phyloP scores from a whole-genome alignment of 2,113 vertebrate species.

The Erpornis zantholeuca region DNA sequence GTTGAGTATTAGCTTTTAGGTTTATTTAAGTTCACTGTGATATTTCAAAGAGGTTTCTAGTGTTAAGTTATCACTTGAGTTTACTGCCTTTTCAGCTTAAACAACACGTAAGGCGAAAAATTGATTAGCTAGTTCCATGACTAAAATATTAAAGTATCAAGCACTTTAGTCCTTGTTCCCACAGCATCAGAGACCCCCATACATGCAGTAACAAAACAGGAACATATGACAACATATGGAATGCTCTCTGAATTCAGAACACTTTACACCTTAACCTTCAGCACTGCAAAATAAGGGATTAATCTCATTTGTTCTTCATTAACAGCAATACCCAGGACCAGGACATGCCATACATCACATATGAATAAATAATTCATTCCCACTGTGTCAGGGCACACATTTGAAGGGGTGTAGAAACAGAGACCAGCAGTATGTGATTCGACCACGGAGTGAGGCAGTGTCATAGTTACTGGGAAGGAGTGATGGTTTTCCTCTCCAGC shows the following conservation, averaged over 20 bases:
- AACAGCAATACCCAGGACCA: not conserved
- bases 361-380: not conserved
- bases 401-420: not conserved
- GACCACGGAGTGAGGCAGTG: not conserved
- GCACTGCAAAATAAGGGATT: not conserved
- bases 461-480: fast-evolving
- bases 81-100: not conserved
- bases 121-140: not conserved
- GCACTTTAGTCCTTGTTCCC: not conserved
- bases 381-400: not conserved
- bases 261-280: not conserved
- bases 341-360: not conserved
- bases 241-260: not conserved
- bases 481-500: not conserved
- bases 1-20: not conserved
- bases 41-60: not conserved
- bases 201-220: not conserved
- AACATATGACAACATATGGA: not conserved
- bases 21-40: not conserved
- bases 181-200: not conserved
- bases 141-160: not conserved
- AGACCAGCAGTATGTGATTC: not conserved
- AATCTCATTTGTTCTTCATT: not conserved
- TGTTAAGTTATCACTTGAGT: not conserved
- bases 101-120: not conserved